These are phyloP conservation scores for Homarus gammarus DNA, from an alignment of 2,888 invertebrate genomes.

Conservation along the genomic window DNA sequence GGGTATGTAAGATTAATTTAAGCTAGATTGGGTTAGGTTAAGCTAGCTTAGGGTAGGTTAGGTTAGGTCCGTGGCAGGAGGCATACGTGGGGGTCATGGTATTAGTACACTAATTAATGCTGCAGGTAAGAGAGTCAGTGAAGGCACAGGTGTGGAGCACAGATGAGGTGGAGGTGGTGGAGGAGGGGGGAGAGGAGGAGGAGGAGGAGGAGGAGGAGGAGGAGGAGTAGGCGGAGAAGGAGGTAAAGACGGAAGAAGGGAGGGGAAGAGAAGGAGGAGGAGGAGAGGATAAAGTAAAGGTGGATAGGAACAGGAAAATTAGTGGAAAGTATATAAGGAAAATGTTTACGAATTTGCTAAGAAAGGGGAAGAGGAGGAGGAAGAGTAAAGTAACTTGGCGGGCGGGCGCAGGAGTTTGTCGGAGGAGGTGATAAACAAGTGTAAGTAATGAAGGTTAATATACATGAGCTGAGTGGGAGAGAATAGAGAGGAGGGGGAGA, in stretches of 20 bases:
- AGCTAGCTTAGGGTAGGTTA: too few relatives aligned
- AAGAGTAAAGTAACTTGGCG: too few relatives aligned
- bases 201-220: not conserved
- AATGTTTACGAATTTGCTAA: too few relatives aligned
- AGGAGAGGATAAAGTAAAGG: too few relatives aligned
- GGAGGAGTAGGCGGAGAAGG: not conserved
- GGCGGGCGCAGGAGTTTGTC: too few relatives aligned
- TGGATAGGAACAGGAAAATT: too few relatives aligned
- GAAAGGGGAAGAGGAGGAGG: too few relatives aligned
- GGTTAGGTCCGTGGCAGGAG: not conserved
- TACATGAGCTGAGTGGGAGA: not conserved
- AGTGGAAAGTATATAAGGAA: too few relatives aligned
- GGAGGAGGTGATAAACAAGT: not conserved
- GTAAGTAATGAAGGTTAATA: not conserved
- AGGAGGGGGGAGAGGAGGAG: not conserved
- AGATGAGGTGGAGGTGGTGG: not conserved
- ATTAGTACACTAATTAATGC: not conserved
- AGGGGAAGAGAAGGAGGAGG: not conserved
- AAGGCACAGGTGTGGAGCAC: not conserved
- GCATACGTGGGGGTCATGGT: not conserved
- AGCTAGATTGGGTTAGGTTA: too few relatives aligned
- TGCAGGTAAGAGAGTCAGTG: not conserved
- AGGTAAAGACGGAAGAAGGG: too few relatives aligned
- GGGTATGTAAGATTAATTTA: too few relatives aligned
- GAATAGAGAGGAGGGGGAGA: not conserved